Conservation (phyloP, 2,113 vertebrate genomes). For the Cynoglossus semilaevis region DNA sequence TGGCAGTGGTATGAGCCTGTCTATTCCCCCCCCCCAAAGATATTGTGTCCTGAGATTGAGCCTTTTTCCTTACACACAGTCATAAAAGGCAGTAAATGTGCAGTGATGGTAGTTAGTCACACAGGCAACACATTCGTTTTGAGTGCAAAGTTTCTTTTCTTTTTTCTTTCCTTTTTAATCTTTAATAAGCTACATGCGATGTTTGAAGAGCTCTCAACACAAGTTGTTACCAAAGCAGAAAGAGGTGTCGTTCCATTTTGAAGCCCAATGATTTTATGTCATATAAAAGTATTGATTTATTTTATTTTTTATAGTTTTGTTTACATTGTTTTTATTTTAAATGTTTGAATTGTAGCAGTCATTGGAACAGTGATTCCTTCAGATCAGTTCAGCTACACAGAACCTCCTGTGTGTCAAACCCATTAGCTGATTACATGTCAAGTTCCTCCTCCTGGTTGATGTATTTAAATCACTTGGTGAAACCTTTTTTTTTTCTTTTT, state of each 20-base stretch:
- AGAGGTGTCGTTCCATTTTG: too few relatives aligned
- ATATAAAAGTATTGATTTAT: too few relatives aligned
- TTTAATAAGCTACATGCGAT: neutral
- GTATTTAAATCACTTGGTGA: slow-evolving; percentile 28
- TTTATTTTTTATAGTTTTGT: neutral
- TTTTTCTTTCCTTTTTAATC: neutral
- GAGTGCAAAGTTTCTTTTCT: neutral
- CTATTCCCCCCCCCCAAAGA: slow-evolving; percentile 25
- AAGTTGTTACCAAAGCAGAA: too few relatives aligned
- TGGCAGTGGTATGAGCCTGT: slow-evolving; percentile 8
- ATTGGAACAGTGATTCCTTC: slow-evolving; percentile 2
- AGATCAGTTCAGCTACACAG: neutral
- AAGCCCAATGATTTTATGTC: too few relatives aligned
- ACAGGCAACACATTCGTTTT: slow-evolving; percentile 1
- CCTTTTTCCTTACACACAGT: slow-evolving; percentile 42
- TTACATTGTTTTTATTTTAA: slow-evolving; percentile 1
- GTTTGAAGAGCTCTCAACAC: too few relatives aligned
- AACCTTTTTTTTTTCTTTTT: slow-evolving; percentile 14
- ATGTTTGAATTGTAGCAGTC: neutral
- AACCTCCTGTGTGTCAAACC: slow-evolving; percentile 19
- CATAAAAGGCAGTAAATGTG: slow-evolving; percentile 42
- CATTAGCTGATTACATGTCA: slow-evolving; percentile 70
- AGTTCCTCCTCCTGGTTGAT: slow-evolving; percentile 44
- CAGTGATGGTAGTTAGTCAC: slow-evolving; percentile 12
- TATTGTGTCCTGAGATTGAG: slow-evolving; percentile 53